A percentile compares a stretch with the other conserved stretches of the same genome.
These are phyloP conservation scores for Mormyrus proboscirostris DNA, from an alignment of 2,797 vertebrate species.

Conservation along the genomic window DNA sequence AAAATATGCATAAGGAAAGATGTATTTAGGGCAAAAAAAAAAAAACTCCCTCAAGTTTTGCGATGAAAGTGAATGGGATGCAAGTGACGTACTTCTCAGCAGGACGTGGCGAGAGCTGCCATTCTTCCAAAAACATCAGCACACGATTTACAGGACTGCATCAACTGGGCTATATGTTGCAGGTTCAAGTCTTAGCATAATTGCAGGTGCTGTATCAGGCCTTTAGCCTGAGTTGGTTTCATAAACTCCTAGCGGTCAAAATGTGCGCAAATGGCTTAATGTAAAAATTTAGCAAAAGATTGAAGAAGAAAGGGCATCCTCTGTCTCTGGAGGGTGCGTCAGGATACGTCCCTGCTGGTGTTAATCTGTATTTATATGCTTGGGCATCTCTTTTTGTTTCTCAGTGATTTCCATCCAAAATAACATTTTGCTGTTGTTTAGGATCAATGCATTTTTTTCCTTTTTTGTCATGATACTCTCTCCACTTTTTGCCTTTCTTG, in stretches of 20 bases:
- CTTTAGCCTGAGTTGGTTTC: neutral
- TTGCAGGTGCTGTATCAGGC: neutral
- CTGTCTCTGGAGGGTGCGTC: neutral
- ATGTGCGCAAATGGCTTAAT: neutral
- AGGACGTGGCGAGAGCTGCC: neutral
- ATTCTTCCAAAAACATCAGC: neutral
- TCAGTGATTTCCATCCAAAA: neutral
- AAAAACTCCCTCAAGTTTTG: neutral
- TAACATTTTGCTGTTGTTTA: neutral
- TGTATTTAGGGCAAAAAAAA: conserved; percentile 9
- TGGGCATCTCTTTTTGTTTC: neutral
- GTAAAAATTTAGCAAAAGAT: neutral
- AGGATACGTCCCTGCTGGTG: neutral
- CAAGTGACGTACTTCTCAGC: neutral
- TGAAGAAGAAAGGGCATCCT: neutral
- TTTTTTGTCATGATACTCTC: neutral
- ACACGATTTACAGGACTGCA: neutral
- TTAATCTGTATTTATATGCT: neutral
- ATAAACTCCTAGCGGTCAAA: neutral
- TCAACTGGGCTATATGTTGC: neutral
- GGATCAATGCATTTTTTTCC: neutral
- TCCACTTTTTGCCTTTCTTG: neutral
- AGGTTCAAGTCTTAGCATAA: neutral
- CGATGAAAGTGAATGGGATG: neutral
- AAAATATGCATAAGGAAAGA: conserved; percentile 10